Conservation (phyloP, 2,797 vertebrate species). For the Sylvia borin region DNA sequence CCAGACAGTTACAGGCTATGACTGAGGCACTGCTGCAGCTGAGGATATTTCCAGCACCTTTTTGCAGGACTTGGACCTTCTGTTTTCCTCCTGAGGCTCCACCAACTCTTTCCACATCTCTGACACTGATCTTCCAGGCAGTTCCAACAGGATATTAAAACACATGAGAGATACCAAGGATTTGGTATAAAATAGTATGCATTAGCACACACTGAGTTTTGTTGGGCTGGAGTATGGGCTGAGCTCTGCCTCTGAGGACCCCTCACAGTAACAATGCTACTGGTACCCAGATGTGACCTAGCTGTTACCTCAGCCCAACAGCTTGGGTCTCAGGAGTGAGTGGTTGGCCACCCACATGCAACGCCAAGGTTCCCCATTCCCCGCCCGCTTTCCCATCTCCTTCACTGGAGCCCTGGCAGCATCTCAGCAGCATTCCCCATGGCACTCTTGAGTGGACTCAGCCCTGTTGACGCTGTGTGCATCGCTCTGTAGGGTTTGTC, state of each 20-base stretch:
- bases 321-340: background rate
- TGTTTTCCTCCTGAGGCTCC: background rate
- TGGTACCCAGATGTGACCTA: background rate
- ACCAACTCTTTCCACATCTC: background rate
- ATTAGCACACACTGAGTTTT: background rate
- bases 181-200: background rate
- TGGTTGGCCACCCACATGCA: rapidly evolving
- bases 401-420: background rate
- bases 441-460: rapidly evolving
- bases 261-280: background rate
- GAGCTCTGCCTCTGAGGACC: background rate
- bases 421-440: background rate
- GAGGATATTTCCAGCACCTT: background rate
- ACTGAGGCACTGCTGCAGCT: background rate
- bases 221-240: background rate
- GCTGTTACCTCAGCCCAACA: background rate
- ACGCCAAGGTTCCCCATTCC: background rate
- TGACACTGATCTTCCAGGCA: background rate
- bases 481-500: rapidly evolving
- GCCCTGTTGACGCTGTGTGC: rapidly evolving
- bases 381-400: background rate
- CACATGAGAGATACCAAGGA: background rate
- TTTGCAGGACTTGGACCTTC: background rate
- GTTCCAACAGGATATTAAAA: background rate
- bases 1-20: background rate